Evolutionary conservation across 2,888 invertebrate genomes (phyloP).

Genomic region (Eumacrocentrus americanus): DNA sequence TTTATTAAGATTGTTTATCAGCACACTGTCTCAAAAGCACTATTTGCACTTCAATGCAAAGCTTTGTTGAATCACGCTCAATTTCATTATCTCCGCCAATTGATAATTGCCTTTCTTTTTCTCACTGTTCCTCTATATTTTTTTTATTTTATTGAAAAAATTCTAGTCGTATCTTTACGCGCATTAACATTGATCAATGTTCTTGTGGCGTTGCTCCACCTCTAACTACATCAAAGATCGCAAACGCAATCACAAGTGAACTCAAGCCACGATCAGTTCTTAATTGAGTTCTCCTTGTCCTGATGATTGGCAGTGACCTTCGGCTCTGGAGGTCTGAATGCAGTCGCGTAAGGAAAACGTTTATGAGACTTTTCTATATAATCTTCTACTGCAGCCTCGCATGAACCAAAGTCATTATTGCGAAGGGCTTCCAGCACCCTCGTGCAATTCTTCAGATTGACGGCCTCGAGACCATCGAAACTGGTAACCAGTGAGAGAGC

Average conservation of each 20-base stretch:
- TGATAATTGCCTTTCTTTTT: conserved; percentile 27
- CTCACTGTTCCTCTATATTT: conserved; percentile 11
- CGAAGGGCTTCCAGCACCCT: conserved; percentile 79
- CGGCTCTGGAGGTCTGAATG: conserved; percentile 65
- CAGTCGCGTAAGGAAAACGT: conserved; percentile 80
- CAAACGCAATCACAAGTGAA: no score
- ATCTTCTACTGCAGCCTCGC: conserved; percentile 71
- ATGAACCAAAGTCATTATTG: conserved; percentile 80
- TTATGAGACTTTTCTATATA: conserved; percentile 76
- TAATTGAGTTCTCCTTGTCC: conserved; percentile 54
- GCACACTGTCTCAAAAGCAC: conserved; percentile 42
- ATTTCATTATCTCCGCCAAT: neutral
- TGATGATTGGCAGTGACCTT: conserved; percentile 49
- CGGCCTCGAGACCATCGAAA: conserved; percentile 62
- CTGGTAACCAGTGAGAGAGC: conserved; percentile 70
- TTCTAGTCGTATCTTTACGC: conserved; percentile 18
- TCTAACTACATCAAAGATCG: conserved; percentile 41
- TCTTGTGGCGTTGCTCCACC: neutral
- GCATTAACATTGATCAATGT: conserved; percentile 11
- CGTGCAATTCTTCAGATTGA: conserved; percentile 75
- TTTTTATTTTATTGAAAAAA: conserved; percentile 25
- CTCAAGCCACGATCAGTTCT: conserved; percentile 55
- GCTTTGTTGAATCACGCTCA: neutral
- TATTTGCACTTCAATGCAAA: conserved; percentile 27
- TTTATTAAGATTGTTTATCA: conserved; percentile 53